A percentile compares a stretch with the other conserved stretches of the same genome.
Evolutionary conservation across 2,113 vertebrate species (phyloP).

Genomic region (Accipiter virgatus): DNA sequence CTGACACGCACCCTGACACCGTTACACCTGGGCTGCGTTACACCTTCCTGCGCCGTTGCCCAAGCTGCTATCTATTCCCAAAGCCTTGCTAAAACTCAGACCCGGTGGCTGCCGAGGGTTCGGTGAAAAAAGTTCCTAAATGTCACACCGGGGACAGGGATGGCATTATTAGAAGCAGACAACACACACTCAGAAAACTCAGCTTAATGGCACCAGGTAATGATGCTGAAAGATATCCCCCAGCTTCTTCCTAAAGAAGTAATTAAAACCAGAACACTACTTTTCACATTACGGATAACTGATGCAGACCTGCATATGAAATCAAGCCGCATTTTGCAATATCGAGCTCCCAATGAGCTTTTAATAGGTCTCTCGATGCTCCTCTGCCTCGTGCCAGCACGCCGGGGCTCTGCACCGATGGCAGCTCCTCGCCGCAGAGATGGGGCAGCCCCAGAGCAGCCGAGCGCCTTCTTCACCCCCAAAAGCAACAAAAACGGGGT

Average conservation of each 20-base stretch:
- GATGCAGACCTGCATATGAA: not conserved
- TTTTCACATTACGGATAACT: not conserved
- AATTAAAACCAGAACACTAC: slow-evolving; percentile 10
- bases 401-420: not conserved
- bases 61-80: not conserved
- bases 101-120: not conserved
- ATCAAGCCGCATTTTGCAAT: not conserved
- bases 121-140: not conserved
- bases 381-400: not conserved
- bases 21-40: not conserved
- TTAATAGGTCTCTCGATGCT: not conserved
- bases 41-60: not conserved
- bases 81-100: not conserved
- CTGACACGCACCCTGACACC: not conserved
- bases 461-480: not conserved
- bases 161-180: not conserved
- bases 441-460: not conserved
- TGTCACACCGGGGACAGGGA: not conserved
- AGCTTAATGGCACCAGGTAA: slow-evolving; percentile 40
- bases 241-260: not conserved
- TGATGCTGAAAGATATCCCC: slow-evolving; percentile 36
- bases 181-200: not conserved
- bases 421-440: not conserved
- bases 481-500: not conserved
- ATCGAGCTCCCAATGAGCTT: not conserved